Conservation (phyloP, 2,888 invertebrate genomes). For the Heliothis peltigera region DNA sequence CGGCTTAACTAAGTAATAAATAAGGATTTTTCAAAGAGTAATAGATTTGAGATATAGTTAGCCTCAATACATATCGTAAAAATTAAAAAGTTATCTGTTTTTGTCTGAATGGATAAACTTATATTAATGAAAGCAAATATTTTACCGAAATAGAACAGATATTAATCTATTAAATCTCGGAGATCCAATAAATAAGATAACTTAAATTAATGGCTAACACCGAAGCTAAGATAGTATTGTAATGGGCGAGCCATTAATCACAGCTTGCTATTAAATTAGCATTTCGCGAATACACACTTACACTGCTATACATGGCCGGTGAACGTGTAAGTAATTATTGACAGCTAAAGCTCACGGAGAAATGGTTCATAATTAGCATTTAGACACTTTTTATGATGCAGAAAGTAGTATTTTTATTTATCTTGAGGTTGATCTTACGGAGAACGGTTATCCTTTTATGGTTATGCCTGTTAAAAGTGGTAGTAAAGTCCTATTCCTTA, state of each 20-base stretch:
- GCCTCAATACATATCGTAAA: conserved; percentile 48
- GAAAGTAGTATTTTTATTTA: conserved; percentile 38
- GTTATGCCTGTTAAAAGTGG: conserved; percentile 35
- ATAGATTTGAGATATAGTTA: conserved; percentile 46
- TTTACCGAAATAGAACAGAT: conserved; percentile 38
- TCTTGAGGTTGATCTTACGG: conserved; percentile 38
- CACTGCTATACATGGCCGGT: background rate
- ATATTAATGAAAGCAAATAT: conserved; percentile 38
- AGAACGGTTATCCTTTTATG: conserved; percentile 54
- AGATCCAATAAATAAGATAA: conserved; percentile 27
- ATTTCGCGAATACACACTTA: conserved; percentile 49
- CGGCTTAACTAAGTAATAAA: conserved; percentile 51
- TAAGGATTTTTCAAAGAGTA: conserved; percentile 55
- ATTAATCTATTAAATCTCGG: conserved; percentile 38
- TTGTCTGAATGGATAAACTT: conserved; percentile 23
- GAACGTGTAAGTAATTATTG: conserved; percentile 46
- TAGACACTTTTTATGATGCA: conserved; percentile 40
- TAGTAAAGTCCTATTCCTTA: conserved; percentile 40
- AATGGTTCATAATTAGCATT: conserved; percentile 51
- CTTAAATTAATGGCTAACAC: conserved; percentile 46
- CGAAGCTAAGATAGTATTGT: conserved; percentile 31
- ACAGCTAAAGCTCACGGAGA: conserved; percentile 40
- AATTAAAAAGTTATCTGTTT: conserved; percentile 12
- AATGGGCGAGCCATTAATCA: conserved; percentile 44
- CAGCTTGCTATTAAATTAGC: conserved; percentile 36